Percentiles rank a stretch among this genome's conserved stretches.
Conservation (phyloP, 1,140 invertebrate species). For the Sweltsa coloradensis region DNA sequence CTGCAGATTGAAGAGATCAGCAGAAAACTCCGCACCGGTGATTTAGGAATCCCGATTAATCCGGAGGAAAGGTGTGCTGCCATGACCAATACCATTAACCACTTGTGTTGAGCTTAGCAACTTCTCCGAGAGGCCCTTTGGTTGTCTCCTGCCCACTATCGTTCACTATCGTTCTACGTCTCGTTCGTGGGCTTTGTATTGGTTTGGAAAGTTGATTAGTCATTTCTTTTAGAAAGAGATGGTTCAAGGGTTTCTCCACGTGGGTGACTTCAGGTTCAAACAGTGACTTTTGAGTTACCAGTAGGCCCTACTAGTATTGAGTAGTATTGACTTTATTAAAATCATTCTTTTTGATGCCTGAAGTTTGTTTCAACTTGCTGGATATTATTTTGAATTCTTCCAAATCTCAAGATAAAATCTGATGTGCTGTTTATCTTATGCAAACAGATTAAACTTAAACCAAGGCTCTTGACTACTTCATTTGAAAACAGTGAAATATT, state of each 20-base stretch:
- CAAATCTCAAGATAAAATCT: too few species aligned
- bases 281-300: too few species aligned
- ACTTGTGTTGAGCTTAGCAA: constrained; percentile 13
- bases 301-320: too few species aligned
- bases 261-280: constrained; percentile 13
- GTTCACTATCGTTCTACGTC: constrained; percentile 1
- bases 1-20: constrained; percentile 99
- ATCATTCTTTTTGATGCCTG: constrained; percentile 6
- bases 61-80: constrained; percentile 90
- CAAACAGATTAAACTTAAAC: too few species aligned
- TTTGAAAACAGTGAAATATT: too few species aligned
- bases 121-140: not conserved
- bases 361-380: constrained; percentile 9
- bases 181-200: constrained; percentile 10
- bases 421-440: too few species aligned
- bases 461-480: too few species aligned
- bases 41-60: constrained; percentile 93
- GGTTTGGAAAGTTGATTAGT: constrained; percentile 5
- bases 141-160: constrained; percentile 1
- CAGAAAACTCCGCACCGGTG: constrained; percentile 90
- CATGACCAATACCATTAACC: constrained; percentile 5
- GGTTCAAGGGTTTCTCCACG: constrained; percentile 9
- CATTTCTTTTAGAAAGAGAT: constrained; percentile 12
- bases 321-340: constrained; percentile 5
- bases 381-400: constrained; percentile 1